Base-by-base conservation (phyloP, 2,888 invertebrate species). In the Sclerodermus sp. region DNA sequence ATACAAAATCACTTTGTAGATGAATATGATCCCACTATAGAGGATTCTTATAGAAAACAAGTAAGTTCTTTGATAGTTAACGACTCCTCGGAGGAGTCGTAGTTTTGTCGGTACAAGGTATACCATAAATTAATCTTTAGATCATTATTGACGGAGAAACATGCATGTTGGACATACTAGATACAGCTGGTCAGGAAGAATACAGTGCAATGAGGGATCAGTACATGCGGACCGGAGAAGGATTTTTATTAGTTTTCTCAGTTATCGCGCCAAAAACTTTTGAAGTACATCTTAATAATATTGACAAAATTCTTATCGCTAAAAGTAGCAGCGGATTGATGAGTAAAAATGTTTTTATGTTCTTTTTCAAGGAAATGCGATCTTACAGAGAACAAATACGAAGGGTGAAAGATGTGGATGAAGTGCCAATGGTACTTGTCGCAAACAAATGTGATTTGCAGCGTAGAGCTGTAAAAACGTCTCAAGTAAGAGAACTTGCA, bases 141-240 rank as follows among this genome's bases (percentile, higher is more conserved):
- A 88, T 88, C 62, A 87, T 89, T 60, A 85, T 88, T 79, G 99
- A 99, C 82, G 97, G 97, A 44, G 99, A 99, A 82, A 99, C 98
- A 64, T 99, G 98, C 82, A 85, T 99, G 68, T 82, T 99, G 73
- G 99, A 99, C 81, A 99, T 99, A 76, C 84, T 99, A 74, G 99
- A 99, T 79, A 99, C 99, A 56, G 99, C 99, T 47, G 99, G 99
- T 59, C 99, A 99, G 86, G 99, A 99, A 81, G 98, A 99, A 82
- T 99, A 98, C 81, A 96, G 96, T 76, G 98, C 98, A 64, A 99
- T 99, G 98, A 83, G 98, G 72, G 99, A 99, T 82, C 98, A 99
- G 85, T 99, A 99, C 80, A 98, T 99, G 98, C 85, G 98, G 74
- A 99, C 98, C 41, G 98, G 98, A 32, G 98, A 99, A 82, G 98